Base-by-base conservation (phyloP, 2,113 vertebrate species). In the Ancistrus triradiatus region DNA sequence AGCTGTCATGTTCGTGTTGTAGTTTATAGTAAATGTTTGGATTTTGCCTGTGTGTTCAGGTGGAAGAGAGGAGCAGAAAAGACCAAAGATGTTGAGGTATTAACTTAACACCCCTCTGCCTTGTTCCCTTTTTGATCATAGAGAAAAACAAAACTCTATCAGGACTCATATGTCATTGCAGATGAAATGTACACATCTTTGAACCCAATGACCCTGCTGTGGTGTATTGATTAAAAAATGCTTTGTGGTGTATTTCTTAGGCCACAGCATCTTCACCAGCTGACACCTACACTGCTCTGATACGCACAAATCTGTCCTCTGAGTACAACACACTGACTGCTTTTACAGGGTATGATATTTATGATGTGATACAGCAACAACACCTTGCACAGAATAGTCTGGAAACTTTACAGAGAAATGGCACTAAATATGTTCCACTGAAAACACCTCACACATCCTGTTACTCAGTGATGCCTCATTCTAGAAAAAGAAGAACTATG, bases 321-420 rank as follows among this genome's bases (percentile, higher is more conserved):
- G 58, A 60, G 17, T 46, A 46, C 57, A 46, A n/a, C 24, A 31
- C 17, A n/a, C 53, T 57, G 22, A 40, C 8, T 38, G 15, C 17
- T 21, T 46, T n/a, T n/a, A n/a, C n/a, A n/a, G n/a, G n/a, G n/a
- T n/a, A n/a, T n/a, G n/a, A n/a, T n/a, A n/a, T n/a, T n/a, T n/a
- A n/a, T n/a, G n/a, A n/a, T n/a, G n/a, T n/a, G n/a, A n/a, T n/a
- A n/a, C n/a, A n/a, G n/a, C n/a, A n/a, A n/a, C n/a, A n/a, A n/a
- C n/a, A n/a, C n/a, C n/a, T n/a, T n/a, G n/a, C n/a, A n/a, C n/a
- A n/a, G n/a, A n/a, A n/a, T n/a, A n/a, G n/a, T n/a, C n/a, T n/a
- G n/a, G n/a, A n/a, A n/a, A n/a, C n/a, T n/a, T n/a, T n/a, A n/a
- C n/a, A n/a, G n/a, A n/a, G n/a, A n/a, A n/a, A n/a, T n/a, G n/a